Conservation (phyloP, 2,797 vertebrate genomes). For the Cetoscarus ocellatus region DNA sequence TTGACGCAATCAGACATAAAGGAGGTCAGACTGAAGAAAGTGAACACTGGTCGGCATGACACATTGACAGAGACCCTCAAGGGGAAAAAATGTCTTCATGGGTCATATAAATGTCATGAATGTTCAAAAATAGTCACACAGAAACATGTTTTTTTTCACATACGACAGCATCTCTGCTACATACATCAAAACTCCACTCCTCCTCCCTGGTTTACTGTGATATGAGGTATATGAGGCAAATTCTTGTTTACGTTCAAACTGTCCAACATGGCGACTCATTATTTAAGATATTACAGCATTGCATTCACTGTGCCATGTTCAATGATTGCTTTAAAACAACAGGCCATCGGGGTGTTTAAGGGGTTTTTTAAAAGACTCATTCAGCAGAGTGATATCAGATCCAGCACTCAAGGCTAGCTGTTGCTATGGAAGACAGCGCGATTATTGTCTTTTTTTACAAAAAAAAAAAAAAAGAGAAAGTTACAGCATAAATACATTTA, state of each 20-base stretch:
- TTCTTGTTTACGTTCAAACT: conserved; percentile 51
- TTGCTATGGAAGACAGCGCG: conserved; percentile 80
- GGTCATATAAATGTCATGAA: conserved; percentile 59
- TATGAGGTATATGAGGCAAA: conserved; percentile 85
- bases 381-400: conserved; percentile 66
- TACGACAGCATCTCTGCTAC: conserved; percentile 88
- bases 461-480: conserved; percentile 37
- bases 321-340: conserved; percentile 72
- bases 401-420: conserved; percentile 69
- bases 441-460: conserved; percentile 64
- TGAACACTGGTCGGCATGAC: conserved; percentile 74
- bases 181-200: conserved; percentile 73
- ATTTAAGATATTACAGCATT: conserved; percentile 63
- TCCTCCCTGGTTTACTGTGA: conserved; percentile 82
- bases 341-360: conserved; percentile 56
- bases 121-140: conserved; percentile 64
- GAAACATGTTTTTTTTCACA: conserved; percentile 66
- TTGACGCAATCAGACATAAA: conserved; percentile 63
- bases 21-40: conserved; percentile 52
- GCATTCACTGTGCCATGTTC: conserved; percentile 68
- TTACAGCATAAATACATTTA: conserved; percentile 67
- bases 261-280: conserved; percentile 58
- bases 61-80: conserved; percentile 62
- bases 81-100: conserved; percentile 19
- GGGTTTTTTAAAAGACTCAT: conserved; percentile 50